Evolutionary conservation across 2,888 invertebrate genomes (phyloP), one percentile per base, ranked within the genome.

Genomic region (Bugula neritina): DNA sequence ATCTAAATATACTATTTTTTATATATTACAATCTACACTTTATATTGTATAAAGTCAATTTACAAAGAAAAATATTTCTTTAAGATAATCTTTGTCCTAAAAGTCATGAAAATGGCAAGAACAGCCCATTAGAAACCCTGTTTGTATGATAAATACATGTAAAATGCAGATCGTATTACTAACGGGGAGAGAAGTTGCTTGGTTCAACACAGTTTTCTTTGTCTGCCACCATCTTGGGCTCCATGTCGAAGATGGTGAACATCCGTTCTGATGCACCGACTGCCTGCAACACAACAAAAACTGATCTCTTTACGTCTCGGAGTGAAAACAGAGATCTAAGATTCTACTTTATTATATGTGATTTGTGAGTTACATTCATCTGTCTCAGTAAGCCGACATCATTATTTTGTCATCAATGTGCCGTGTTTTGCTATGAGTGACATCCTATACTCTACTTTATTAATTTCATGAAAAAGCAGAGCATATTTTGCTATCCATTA

Each of bases 231-330:
- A 63, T 77, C 21, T 76, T 75, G 5, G 82, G 80, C 43, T 75
- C 73, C 54, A 79, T 74, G 72, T 83, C 83, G 63, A 83, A 72
- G 43, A 83, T 75, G 17, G 79, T 79, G 77, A 83, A 83, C 71
- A 83, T 80, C 69, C 83, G 73, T 17, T 79, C 73, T 0, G 82
- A 82, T 1, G 83, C 82, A 27, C 83, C 83, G 5, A 82, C 78
- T 58, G 83, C 83, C 80, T 82, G 74, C 1, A 57, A n/a, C n/a
- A n/a, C n/a, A n/a, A 72, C 34, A 52, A 43, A 52, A 69, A 35
- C 54, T 69, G 23, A 5, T 21, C 21, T n/a, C 13, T 23, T 21
- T 10, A 10, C 52, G 21, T 52, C 52, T 10, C 52, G 10, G 52
- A 52, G 13, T 52, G 21, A 10, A 52, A 17, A 52, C 52, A 52